Evolutionary conservation across 2,888 invertebrate genomes (phyloP).

Genomic region (Aphodius sticticus): DNA sequence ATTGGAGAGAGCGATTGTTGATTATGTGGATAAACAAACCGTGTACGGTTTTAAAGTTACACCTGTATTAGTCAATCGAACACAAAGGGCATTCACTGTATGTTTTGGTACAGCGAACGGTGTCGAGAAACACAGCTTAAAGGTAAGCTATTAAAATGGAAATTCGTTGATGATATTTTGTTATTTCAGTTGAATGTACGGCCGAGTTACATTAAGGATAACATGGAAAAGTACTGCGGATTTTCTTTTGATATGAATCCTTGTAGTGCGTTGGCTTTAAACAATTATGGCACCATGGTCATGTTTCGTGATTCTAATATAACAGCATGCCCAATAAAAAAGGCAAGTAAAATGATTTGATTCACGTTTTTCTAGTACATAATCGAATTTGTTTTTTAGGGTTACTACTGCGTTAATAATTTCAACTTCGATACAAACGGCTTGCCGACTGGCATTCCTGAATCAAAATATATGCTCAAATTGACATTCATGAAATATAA

Average conservation of each 20-base stretch:
- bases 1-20: neutral
- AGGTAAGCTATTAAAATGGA: neutral
- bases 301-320: neutral
- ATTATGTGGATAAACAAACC: neutral
- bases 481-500: neutral
- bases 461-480: neutral
- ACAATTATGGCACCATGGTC: neutral
- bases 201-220: neutral
- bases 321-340: neutral
- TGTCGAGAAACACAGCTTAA: neutral
- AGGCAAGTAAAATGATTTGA: neutral
- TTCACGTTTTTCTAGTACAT: neutral
- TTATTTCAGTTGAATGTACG: neutral
- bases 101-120: neutral
- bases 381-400: neutral
- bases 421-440: neutral
- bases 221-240: neutral
- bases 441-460: neutral
- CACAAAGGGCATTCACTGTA: neutral
- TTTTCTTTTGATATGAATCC: neutral
- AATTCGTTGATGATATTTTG: neutral
- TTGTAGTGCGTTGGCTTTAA: neutral
- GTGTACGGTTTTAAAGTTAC: neutral
- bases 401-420: neutral
- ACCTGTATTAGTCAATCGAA: neutral